Percentiles rank a stretch among this genome's conserved stretches.
phyloP scores from a whole-genome alignment of 2,113 vertebrate species.

The Phrynosoma blainvillii region DNA sequence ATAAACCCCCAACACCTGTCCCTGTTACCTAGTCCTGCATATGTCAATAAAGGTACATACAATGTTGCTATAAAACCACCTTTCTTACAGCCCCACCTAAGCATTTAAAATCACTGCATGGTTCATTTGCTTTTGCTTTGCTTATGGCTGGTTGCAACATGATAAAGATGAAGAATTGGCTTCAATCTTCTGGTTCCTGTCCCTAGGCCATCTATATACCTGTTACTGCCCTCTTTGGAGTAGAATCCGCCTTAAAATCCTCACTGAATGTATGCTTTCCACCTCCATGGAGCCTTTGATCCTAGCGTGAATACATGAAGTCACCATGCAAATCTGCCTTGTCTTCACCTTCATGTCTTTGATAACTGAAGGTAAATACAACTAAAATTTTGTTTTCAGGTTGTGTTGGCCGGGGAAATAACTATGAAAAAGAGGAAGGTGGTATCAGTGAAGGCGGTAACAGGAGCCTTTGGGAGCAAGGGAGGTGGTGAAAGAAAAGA shows the following conservation, averaged over 20 bases:
- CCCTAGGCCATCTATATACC: too few species aligned
- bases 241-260: background rate
- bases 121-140: background rate
- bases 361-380: slow-evolving; percentile 1
- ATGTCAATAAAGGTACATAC: background rate
- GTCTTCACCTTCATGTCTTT: background rate
- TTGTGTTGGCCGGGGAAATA: background rate
- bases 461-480: background rate
- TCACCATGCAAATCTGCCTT: background rate
- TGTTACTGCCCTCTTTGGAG: too few species aligned
- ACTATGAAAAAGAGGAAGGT: too few species aligned
- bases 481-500: background rate
- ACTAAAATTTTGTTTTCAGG: too few species aligned
- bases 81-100: background rate
- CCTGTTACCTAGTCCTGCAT: background rate
- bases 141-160: background rate
- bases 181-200: too few species aligned
- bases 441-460: too few species aligned
- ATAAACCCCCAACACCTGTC: background rate
- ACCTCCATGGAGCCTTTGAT: background rate
- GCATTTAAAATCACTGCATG: background rate
- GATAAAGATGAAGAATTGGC: background rate
- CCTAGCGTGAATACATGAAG: background rate
- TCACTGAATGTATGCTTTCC: background rate
- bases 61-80: background rate